Conservation (phyloP, 2,113 vertebrate species). For the Leuciscus idus region DNA sequence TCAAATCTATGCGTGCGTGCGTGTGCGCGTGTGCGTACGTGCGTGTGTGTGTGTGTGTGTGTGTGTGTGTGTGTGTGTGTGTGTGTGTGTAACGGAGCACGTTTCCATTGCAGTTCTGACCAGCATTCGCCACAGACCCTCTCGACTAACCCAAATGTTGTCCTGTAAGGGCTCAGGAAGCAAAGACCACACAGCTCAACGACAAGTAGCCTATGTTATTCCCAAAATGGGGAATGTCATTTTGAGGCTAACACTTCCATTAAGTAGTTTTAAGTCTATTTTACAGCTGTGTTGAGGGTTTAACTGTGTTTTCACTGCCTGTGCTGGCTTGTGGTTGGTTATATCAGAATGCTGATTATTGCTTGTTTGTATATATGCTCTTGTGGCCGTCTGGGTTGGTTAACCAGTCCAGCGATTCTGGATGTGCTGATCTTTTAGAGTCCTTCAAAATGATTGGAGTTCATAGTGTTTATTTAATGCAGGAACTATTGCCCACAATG, state of each 20-base stretch:
- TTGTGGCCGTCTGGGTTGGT: slow-evolving; percentile 41
- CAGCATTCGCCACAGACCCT: slow-evolving; percentile 42
- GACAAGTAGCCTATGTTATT: slow-evolving; percentile 24
- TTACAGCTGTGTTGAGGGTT: slow-evolving; percentile 44
- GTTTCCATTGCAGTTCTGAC: not conserved
- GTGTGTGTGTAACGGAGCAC: not conserved
- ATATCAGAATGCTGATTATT: slow-evolving; percentile 45
- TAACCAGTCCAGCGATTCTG: slow-evolving; percentile 31
- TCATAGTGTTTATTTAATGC: not conserved
- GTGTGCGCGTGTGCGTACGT: too few relatives aligned
- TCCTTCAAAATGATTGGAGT: not conserved
- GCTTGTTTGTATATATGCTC: slow-evolving; percentile 41
- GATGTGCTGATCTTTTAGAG: slow-evolving; percentile 17
- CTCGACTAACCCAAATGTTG: slow-evolving; percentile 49
- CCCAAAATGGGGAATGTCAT: slow-evolving; percentile 12
- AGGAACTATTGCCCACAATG: not conserved
- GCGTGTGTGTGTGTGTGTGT: not conserved
- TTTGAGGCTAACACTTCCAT: slow-evolving; percentile 48
- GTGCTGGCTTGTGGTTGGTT: not conserved
- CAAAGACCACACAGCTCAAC: slow-evolving; percentile 57
- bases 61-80: too few relatives aligned
- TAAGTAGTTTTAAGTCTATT: slow-evolving; percentile 45
- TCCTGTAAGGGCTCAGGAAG: slow-evolving; percentile 39
- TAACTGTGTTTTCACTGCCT: slow-evolving; percentile 18
- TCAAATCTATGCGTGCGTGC: slow-evolving; percentile 31